These are phyloP conservation scores for Eupeodes luniger DNA, from an alignment of 2,888 invertebrate genomes.

Conservation along the genomic window DNA sequence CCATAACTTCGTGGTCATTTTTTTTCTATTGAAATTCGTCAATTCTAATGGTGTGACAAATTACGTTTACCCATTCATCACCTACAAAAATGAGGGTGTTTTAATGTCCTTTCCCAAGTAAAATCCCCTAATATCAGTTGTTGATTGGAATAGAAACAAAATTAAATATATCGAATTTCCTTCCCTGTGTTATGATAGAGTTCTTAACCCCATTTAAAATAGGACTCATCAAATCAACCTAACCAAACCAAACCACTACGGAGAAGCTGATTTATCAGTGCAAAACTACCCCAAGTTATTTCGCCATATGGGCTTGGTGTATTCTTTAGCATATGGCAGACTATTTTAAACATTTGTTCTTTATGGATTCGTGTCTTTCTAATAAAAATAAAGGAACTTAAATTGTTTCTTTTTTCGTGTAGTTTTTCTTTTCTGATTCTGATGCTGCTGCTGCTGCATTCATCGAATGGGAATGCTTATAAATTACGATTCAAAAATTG, in stretches of 20 bases:
- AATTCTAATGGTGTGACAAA: conserved; percentile 32
- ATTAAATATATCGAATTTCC: conserved; percentile 9
- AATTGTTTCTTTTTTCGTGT: neutral
- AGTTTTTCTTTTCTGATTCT: conserved; percentile 6
- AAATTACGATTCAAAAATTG: conserved; percentile 28
- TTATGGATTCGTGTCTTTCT: conserved; percentile 44
- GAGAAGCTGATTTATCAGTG: conserved; percentile 12
- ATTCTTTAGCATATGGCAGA: conserved; percentile 31
- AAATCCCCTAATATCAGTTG: neutral
- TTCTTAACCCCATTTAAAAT: conserved; percentile 43
- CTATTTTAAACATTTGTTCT: conserved; percentile 65
- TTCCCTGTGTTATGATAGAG: neutral
- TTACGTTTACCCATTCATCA: conserved; percentile 11
- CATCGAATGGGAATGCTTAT: conserved; percentile 43
- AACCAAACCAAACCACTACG: neutral
- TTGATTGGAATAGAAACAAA: neutral
- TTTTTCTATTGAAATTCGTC: neutral
- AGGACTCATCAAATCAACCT: conserved; percentile 3
- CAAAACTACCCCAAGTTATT: conserved; percentile 49
- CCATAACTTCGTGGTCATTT: conserved; percentile 9
- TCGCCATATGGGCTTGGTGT: conserved; percentile 61
- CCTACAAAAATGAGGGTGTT: conserved; percentile 10
- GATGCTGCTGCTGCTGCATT: conserved; percentile 33
- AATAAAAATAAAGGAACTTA: conserved; percentile 38
- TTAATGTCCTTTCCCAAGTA: neutral